Percentiles rank a stretch among this genome's conserved stretches.
phyloP scores from a whole-genome alignment of 1,140 invertebrate genomes.

The Nasonia giraulti region DNA sequence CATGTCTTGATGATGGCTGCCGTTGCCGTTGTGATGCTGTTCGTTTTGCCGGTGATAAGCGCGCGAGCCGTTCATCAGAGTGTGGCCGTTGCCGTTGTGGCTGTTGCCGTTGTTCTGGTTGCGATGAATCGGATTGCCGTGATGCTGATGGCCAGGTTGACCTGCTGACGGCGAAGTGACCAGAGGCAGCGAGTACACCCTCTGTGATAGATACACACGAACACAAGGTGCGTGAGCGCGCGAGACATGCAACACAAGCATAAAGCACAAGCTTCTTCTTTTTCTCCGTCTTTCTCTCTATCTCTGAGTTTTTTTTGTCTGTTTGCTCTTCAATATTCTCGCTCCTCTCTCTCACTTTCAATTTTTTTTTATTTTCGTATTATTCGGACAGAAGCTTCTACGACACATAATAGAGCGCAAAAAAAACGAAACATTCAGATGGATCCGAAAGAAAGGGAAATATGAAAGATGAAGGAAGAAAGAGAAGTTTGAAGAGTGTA shows the following conservation, averaged over 20 bases:
- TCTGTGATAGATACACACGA: constrained; percentile 61
- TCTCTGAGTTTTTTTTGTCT: background rate
- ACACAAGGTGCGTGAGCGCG: constrained; percentile 58
- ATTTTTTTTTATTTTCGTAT: background rate
- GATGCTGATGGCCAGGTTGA: constrained; percentile 51
- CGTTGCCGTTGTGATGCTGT: constrained; percentile 54
- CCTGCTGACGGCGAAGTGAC: constrained; percentile 64
- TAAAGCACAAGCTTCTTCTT: constrained; percentile 66
- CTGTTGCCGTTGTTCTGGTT: constrained; percentile 69
- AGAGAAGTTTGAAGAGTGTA: constrained; percentile 22
- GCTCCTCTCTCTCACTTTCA: background rate
- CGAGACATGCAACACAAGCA: constrained; percentile 73
- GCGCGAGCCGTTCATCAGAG: constrained; percentile 41
- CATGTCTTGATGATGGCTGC: constrained; percentile 40
- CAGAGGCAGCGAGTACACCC: constrained; percentile 76
- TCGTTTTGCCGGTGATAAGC: constrained; percentile 56
- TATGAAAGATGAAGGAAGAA: constrained; percentile 40
- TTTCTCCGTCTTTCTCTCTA: constrained; percentile 27
- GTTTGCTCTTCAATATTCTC: background rate
- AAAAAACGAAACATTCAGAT: background rate
- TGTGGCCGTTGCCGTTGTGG: constrained; percentile 57
- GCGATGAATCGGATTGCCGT: constrained; percentile 71
- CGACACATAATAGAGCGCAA: too few relatives aligned
- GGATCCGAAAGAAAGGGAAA: background rate
- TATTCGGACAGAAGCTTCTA: background rate